Evolutionary conservation across 2,888 invertebrate genomes (phyloP).

Genomic region (Heliconius erato): DNA sequence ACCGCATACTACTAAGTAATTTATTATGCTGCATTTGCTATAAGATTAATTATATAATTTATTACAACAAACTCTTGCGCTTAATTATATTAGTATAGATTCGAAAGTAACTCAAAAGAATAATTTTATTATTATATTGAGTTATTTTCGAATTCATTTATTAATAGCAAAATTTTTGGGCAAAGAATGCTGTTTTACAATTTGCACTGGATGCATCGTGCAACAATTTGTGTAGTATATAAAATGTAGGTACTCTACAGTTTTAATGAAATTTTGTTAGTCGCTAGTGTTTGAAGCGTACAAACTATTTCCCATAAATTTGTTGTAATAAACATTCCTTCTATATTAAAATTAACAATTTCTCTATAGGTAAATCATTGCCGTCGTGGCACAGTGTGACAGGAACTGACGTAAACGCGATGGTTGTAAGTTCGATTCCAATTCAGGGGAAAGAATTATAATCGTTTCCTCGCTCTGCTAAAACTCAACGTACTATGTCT

Average conservation of each 20-base stretch:
- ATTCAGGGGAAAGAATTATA: no score
- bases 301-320: constrained; percentile 10
- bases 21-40: no score
- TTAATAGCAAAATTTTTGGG: neutral
- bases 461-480: no score
- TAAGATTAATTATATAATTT: no score
- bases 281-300: constrained; percentile 8
- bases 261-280: constrained; percentile 24
- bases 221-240: neutral
- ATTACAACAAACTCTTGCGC: no score
- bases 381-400: neutral
- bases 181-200: neutral
- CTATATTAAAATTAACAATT: neutral
- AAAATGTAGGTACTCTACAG: neutral
- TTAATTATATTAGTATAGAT: no score
- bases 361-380: neutral
- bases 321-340: constrained; percentile 8
- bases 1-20: no score
- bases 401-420: neutral
- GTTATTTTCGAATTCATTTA: no score
- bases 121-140: no score
- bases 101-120: no score
- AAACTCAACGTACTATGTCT: no score
- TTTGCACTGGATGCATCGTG: no score
- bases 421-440: neutral